Evolutionary conservation across 2,888 invertebrate species (phyloP).

Genomic region (Synanthedon myopaeformis): DNA sequence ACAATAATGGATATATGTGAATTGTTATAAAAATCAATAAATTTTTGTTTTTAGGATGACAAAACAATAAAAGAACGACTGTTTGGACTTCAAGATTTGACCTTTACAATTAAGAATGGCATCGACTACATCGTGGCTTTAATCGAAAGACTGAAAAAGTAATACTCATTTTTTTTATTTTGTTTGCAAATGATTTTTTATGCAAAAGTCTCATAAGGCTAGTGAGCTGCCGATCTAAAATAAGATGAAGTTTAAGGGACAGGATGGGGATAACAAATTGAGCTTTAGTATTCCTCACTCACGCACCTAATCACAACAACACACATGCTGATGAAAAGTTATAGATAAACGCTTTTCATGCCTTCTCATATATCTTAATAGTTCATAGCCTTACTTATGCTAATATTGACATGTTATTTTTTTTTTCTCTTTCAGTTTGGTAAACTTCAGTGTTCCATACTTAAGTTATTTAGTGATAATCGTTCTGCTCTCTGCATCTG

Average conservation of each 20-base stretch:
- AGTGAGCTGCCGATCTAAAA: too few relatives aligned
- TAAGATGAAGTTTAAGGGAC: too few relatives aligned
- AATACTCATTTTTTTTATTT: constrained; percentile 13
- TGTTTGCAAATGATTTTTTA: too few relatives aligned
- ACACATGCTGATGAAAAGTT: too few relatives aligned
- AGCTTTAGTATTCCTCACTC: neutral
- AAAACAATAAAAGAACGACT: constrained; percentile 50
- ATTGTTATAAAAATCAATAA: neutral
- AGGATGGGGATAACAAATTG: too few relatives aligned
- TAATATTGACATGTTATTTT: neutral
- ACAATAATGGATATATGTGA: too few relatives aligned
- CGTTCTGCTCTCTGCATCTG: constrained; percentile 28
- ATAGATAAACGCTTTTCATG: too few relatives aligned
- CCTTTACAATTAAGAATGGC: constrained; percentile 57
- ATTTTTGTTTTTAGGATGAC: constrained; percentile 38
- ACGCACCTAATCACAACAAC: neutral
- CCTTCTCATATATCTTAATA: too few relatives aligned
- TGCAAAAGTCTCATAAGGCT: too few relatives aligned
- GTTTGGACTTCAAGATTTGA: constrained; percentile 51
- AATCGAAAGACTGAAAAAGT: constrained; percentile 55
- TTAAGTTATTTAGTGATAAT: constrained; percentile 48
- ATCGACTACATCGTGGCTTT: constrained; percentile 57
- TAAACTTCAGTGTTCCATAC: constrained; percentile 56
- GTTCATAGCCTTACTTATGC: too few relatives aligned
- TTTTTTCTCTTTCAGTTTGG: constrained; percentile 37